These are phyloP conservation scores for Microdon myrmicae DNA, from an alignment of 2,888 invertebrate genomes.

Conservation along the genomic window DNA sequence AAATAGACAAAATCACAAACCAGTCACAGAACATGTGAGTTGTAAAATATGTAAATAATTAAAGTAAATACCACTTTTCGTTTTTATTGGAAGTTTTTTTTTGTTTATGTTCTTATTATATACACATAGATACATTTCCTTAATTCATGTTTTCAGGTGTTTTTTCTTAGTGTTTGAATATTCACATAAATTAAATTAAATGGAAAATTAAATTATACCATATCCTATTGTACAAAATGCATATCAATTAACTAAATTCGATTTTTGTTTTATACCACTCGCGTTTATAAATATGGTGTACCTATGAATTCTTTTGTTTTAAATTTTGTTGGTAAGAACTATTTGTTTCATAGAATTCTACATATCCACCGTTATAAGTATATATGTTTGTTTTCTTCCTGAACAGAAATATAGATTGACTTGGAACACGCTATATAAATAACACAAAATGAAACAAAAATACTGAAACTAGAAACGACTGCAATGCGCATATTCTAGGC, in stretches of 20 bases:
- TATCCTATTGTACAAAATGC: conserved; percentile 30
- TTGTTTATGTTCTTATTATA: conserved; percentile 3
- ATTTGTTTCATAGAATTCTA: too few relatives aligned
- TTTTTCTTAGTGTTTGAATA: too few relatives aligned
- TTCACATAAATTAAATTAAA: conserved; percentile 11
- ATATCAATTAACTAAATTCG: conserved; percentile 40
- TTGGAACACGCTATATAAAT: too few relatives aligned
- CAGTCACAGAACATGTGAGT: conserved; percentile 23
- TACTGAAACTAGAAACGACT: too few relatives aligned
- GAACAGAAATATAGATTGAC: too few relatives aligned
- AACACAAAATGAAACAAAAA: too few relatives aligned
- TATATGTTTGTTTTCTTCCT: too few relatives aligned
- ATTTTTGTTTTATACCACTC: conserved; percentile 4
- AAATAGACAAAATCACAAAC: conserved; percentile 30
- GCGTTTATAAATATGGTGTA: background rate
- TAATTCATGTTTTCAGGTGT: too few relatives aligned
- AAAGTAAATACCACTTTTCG: conserved; percentile 5
- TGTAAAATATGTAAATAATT: conserved; percentile 44
- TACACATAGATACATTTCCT: too few relatives aligned
- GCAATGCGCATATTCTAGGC: too few relatives aligned
- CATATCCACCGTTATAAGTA: too few relatives aligned
- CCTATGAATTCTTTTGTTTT: background rate
- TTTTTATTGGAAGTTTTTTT: conserved; percentile 3
- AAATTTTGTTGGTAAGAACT: background rate
- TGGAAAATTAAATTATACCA: conserved; percentile 12